Evolutionary conservation across 2,888 invertebrate genomes (phyloP), one percentile per base, ranked within the genome.

Genomic region (Tipula helvola): DNA sequence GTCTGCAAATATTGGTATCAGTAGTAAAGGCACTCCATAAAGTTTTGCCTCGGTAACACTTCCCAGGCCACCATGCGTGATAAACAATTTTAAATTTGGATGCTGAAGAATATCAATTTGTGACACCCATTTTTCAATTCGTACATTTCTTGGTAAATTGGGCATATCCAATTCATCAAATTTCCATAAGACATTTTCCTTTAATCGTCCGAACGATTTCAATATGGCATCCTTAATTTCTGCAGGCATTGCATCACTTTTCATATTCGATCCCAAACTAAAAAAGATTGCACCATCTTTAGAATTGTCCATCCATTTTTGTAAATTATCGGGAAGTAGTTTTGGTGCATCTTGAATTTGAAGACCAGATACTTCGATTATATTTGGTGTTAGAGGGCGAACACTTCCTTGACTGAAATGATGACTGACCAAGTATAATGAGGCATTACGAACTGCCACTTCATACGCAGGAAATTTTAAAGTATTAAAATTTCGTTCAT

Each of bases 81-180:
- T 89, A 86, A 91, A 90, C 3, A 91, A 87, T 36, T 93, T 93
- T 12, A 95, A 93, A 90, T 94, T 94, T 0, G 94, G 93, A 89
- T 96, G 96, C 36, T 41, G 42, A 5, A 85, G 18, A 89, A 97
- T 93, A 89, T 96, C 95, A 88, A 94, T 94, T 89, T 97, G 97
- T n/a, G 92, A 91, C 88, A 92, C 89, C 92, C 92, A 93, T 39
- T 90, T 89, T 36, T 89, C 89, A 42, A 91, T 90, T 12, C 91
- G 89, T 0, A 93, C 92, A 87, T 93, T 93, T 0, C 89, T 57
- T 0, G 93, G 90, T 8, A 91, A 89, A 4, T 90, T 91, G 0
- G 90, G 90, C 28, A 90, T 88, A 7, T 57, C 16, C 2, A 88
- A 88, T 8, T 36, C 16, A 87, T 90, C 90, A 89, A 89, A 90